phyloP scores from a whole-genome alignment of 2,797 vertebrate genomes.

The Xyrichtys novacula region DNA sequence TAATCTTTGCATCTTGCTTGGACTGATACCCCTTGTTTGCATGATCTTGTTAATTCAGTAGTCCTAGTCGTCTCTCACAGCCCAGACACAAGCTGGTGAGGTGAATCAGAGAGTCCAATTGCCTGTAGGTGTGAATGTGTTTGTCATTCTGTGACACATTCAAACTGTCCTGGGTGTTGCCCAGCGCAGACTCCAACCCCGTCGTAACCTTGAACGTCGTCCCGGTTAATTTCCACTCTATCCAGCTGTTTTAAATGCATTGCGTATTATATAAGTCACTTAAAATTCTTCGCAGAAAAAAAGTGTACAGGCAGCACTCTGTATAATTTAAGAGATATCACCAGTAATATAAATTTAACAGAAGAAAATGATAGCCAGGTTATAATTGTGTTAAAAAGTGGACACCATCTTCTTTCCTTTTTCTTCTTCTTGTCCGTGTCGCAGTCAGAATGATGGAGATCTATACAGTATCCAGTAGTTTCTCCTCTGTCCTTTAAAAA shows the following conservation, averaged over 20 bases:
- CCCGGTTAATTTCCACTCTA: conserved; percentile 38
- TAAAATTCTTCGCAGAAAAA: conserved; percentile 20
- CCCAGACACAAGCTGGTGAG: conserved; percentile 34
- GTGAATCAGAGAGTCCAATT: conserved; percentile 43
- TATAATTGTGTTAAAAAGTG: conserved; percentile 8
- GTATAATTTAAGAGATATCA: conserved; percentile 22
- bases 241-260: conserved; percentile 46
- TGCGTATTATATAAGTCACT: not conserved
- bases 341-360: conserved; percentile 1
- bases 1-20: not conserved
- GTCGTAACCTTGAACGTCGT: conserved; percentile 58
- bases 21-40: not conserved
- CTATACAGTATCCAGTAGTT: not conserved
- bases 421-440: not conserved
- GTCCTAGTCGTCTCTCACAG: conserved; percentile 19
- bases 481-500: conserved; percentile 1
- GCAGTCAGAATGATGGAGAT: not conserved
- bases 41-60: conserved; percentile 23
- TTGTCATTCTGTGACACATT: conserved; percentile 56
- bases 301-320: not conserved
- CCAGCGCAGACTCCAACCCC: conserved; percentile 33
- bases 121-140: conserved; percentile 51
- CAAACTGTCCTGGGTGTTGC: conserved; percentile 48
- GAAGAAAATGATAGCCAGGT: not conserved
- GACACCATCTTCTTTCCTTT: not conserved